Percentiles rank a stretch among this genome's conserved stretches.
phyloP scores from a whole-genome alignment of 2,888 invertebrate genomes.

The Xylophagus ater region DNA sequence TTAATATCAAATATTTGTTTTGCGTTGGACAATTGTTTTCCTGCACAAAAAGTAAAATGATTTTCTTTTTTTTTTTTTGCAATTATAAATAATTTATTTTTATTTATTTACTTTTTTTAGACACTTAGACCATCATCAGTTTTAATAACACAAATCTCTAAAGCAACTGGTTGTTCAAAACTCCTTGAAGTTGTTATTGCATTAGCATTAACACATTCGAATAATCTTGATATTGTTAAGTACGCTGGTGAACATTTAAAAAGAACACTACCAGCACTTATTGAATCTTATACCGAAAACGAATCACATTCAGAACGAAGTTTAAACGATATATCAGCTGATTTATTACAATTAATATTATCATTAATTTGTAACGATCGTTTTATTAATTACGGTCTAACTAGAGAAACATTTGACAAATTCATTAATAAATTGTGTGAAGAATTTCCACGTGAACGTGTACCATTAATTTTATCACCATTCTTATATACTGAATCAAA shows the following conservation, averaged over 20 bases:
- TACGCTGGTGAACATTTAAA: constrained; percentile 69
- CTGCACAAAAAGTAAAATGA: constrained; percentile 56
- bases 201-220: constrained; percentile 70
- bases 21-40: constrained; percentile 71
- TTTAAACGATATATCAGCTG: constrained; percentile 81
- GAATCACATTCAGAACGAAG: constrained; percentile 67
- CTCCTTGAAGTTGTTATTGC: constrained; percentile 88
- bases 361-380: constrained; percentile 49
- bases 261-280: constrained; percentile 70
- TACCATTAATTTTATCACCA: constrained; percentile 82
- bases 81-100: constrained; percentile 5
- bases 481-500: constrained; percentile 74
- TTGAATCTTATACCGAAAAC: constrained; percentile 76
- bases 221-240: constrained; percentile 60
- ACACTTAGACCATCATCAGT: constrained; percentile 66
- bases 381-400: constrained; percentile 50
- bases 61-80: background rate
- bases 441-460: constrained; percentile 80
- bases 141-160: constrained; percentile 72
- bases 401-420: constrained; percentile 61
- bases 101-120: constrained; percentile 42
- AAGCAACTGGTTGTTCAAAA: constrained; percentile 73
- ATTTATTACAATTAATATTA: constrained; percentile 75
- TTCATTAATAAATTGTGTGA: constrained; percentile 71
- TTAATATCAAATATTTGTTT: constrained; percentile 80